phyloP scores from a whole-genome alignment of 2,888 invertebrate genomes.

The Hydrotaea diabolus region DNA sequence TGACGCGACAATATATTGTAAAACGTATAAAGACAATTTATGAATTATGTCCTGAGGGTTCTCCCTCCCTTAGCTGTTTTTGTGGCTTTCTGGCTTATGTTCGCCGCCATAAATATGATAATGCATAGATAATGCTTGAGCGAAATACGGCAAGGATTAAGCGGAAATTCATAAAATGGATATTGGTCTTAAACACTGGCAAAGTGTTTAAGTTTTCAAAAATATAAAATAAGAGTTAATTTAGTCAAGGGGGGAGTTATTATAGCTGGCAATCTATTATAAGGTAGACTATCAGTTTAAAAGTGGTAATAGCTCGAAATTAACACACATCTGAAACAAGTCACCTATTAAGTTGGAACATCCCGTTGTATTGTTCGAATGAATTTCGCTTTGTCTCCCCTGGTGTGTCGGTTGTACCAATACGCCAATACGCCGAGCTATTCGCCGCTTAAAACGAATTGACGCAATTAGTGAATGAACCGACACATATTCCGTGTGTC shows the following conservation, averaged over 20 bases:
- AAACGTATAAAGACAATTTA: conserved; percentile 56
- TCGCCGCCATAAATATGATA: conserved; percentile 11
- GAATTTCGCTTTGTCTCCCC: too few species aligned
- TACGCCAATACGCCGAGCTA: too few species aligned
- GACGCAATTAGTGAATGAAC: too few species aligned
- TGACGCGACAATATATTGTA: conserved; percentile 42
- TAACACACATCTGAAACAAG: too few species aligned
- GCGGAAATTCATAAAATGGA: conserved; percentile 19
- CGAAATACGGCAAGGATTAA: not conserved
- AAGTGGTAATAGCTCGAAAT: not conserved
- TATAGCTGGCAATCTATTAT: not conserved
- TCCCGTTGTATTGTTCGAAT: too few species aligned
- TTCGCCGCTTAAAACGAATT: too few species aligned
- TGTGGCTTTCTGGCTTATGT: not conserved
- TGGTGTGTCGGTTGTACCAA: too few species aligned
- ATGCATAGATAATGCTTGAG: not conserved
- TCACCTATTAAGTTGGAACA: too few species aligned
- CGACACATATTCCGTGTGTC: too few species aligned
- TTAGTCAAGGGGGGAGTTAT: not conserved
- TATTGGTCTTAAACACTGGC: not conserved
- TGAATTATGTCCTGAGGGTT: conserved; percentile 64
- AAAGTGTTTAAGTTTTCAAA: not conserved
- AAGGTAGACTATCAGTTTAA: not conserved
- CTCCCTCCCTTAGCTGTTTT: not conserved
- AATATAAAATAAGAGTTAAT: not conserved